Percentiles rank a stretch among this genome's conserved stretches.
phyloP scores from a whole-genome alignment of 2,888 invertebrate genomes.

The Thumatha senex region DNA sequence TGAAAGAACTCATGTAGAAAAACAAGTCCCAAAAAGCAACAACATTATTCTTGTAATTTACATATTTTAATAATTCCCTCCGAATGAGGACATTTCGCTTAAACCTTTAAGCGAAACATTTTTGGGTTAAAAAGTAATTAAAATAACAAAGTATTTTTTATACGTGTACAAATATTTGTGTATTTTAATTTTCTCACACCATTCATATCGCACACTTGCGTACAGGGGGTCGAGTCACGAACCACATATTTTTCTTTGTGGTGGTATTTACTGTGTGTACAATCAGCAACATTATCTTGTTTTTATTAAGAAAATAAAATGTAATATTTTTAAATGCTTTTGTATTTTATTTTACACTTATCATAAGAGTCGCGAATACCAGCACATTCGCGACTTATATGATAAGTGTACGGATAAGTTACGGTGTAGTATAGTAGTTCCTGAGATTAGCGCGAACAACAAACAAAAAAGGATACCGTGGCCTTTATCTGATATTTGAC shows the following conservation, averaged over 20 bases:
- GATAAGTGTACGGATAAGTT: too few relatives aligned
- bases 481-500: too few relatives aligned
- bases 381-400: too few relatives aligned
- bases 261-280: neutral
- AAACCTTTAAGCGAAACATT: neutral
- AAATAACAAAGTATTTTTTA: neutral
- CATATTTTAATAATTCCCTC: neutral
- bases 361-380: too few relatives aligned
- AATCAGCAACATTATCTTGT: neutral
- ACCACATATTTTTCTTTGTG: neutral
- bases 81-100: neutral
- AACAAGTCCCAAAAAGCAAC: neutral
- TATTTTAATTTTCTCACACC: conserved; percentile 1
- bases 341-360: too few relatives aligned
- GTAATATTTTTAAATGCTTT: too few relatives aligned
- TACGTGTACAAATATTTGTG: neutral
- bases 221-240: neutral
- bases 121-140: neutral
- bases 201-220: conserved; percentile 4
- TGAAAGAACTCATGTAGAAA: neutral
- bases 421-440: too few relatives aligned
- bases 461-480: too few relatives aligned
- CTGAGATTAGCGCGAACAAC: too few relatives aligned
- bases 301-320: too few relatives aligned
- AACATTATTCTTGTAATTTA: neutral